These are phyloP conservation scores for Pollenia labialis DNA, from an alignment of 2,888 invertebrate species.

Conservation along the genomic window DNA sequence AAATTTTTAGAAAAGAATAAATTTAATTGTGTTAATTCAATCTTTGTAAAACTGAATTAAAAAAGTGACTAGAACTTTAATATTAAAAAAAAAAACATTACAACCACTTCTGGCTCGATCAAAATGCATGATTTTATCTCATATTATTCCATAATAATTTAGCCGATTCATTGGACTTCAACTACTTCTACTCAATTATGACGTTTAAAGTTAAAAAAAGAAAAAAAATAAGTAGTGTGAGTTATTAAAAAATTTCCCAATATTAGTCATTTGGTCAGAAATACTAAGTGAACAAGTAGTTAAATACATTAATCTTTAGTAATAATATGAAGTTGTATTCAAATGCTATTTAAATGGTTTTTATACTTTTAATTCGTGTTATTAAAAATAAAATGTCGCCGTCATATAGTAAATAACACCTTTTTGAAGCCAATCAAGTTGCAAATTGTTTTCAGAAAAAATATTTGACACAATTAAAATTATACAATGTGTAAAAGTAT, in stretches of 20 bases:
- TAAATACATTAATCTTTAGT: background rate
- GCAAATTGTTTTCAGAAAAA: conserved; percentile 14
- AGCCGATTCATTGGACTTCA: no score
- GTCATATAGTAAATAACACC: background rate
- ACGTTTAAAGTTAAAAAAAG: background rate
- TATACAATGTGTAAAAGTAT: background rate
- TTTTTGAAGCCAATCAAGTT: conserved; percentile 6
- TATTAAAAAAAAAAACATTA: no score
- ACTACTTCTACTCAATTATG: background rate
- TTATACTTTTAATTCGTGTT: conserved; percentile 23
- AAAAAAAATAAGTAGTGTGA: background rate
- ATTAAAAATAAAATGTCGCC: conserved; percentile 13
- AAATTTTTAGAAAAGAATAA: no score
- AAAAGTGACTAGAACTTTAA: no score
- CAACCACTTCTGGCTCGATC: no score
- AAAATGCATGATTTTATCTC: no score
- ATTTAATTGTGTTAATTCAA: no score
- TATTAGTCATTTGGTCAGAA: conserved; percentile 34
- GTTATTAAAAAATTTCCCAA: conserved; percentile 9
- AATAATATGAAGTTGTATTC: conserved; percentile 14
- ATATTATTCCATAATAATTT: no score
- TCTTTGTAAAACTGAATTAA: no score
- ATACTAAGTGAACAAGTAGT: background rate
- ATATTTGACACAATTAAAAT: conserved; percentile 48
- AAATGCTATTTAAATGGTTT: conserved; percentile 30